phyloP scores from a whole-genome alignment of 1,140 invertebrate genomes.

The Oryctes rhinoceros region DNA sequence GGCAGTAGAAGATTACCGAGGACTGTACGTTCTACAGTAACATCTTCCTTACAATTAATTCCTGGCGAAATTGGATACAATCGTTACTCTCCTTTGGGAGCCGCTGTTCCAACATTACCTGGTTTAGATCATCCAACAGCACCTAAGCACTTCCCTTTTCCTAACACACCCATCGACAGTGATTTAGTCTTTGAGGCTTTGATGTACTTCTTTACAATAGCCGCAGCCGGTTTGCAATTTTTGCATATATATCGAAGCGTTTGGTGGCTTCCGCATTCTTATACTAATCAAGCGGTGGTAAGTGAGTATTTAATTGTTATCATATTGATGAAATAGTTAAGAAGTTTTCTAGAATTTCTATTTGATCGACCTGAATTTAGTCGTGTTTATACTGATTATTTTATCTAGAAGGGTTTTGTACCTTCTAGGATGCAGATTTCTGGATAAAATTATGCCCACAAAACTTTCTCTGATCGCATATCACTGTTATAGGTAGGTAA shows the following conservation, averaged over 20 bases:
- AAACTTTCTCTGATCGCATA: slow-evolving; percentile 48
- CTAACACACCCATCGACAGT: slow-evolving; percentile 82
- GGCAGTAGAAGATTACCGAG: slow-evolving; percentile 51
- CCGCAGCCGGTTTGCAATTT: slow-evolving; percentile 83
- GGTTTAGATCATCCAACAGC: slow-evolving; percentile 55
- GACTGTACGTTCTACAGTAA: slow-evolving; percentile 46
- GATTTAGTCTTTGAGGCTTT: slow-evolving; percentile 88
- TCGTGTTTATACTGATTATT: slow-evolving; percentile 83
- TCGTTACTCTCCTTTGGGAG: slow-evolving; percentile 50
- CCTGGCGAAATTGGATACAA: slow-evolving; percentile 45
- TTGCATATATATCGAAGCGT: slow-evolving; percentile 94
- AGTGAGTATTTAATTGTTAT: slow-evolving; percentile 55
- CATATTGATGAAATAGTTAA: slow-evolving; percentile 38
- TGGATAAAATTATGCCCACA: slow-evolving; percentile 51
- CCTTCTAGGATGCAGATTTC: slow-evolving; percentile 53
- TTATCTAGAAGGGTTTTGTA: slow-evolving; percentile 80
- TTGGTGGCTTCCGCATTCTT: slow-evolving; percentile 96
- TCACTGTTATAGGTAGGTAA: slow-evolving; percentile 44
- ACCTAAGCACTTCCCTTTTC: slow-evolving; percentile 86
- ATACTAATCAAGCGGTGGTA: slow-evolving; percentile 89
- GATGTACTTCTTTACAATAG: slow-evolving; percentile 80
- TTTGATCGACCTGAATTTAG: slow-evolving; percentile 87
- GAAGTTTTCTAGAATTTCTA: slow-evolving; percentile 88
- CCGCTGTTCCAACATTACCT: slow-evolving; percentile 49
- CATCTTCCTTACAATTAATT: slow-evolving; percentile 47